Evolutionary conservation across 2,888 invertebrate species (phyloP), one percentile per base, ranked within the genome.

Genomic region (Thera britannica): DNA sequence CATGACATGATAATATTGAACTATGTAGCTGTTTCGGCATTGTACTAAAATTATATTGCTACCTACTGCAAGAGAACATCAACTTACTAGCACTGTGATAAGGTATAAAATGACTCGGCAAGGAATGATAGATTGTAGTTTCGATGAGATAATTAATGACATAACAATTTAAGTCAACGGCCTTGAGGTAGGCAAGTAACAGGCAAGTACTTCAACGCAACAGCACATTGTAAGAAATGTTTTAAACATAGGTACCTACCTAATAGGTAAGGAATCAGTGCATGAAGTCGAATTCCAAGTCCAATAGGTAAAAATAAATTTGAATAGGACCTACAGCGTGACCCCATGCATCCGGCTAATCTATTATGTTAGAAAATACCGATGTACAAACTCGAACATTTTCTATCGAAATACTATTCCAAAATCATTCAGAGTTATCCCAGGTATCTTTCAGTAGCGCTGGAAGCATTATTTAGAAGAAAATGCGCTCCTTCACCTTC

Each of bases 401-500:
- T 9, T 11, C 8, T 3, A 6, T 34, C 2, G 36, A 38, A 48
- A 58, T 58, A n/a, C 55, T 55, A 48, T 12, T 34, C 38, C 8
- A 48, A 38, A 55, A n/a, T n/a, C 2, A 54, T 23, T 48, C 11
- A 7, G 3, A 49, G 4, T 34, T 34, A 36, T 48, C n/a, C 46
- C 46, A 58, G 35, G 34, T 34, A 35, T 35, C 8, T 9, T 58
- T 34, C 8, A 60, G 36, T 44, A 54, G 35, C 9, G 60, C 4
- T n/a, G 51, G 23, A 58, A 36, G 3, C 58, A 46, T 48, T n/a
- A 12, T 2, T 3, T 4, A 8, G 7, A 6, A 23, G 48, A 35
- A 74, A 71, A 48, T 67, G 48, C 44, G 58, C 59, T 68, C 68
- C 36, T 49, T 91, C 87, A 90, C 93, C 92, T 93, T 92, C 89